Percentiles rank a stretch among this genome's conserved stretches.
Evolutionary conservation across 2,888 invertebrate species (phyloP).

Genomic region (Thysanoteuthis rhombus): DNA sequence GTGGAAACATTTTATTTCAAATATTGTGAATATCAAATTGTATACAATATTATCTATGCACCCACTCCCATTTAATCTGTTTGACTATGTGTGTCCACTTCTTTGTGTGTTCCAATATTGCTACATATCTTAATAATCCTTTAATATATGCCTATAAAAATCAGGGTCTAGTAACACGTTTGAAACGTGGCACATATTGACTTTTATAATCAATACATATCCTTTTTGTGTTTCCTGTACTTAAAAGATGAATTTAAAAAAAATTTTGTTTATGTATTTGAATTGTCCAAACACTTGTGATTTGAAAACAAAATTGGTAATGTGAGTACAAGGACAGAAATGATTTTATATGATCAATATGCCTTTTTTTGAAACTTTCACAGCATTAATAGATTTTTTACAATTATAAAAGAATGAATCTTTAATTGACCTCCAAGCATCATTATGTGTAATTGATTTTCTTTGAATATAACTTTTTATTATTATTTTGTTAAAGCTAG

Average conservation of each 20-base stretch:
- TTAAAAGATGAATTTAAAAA: background rate
- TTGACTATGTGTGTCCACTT: background rate
- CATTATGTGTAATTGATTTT: background rate
- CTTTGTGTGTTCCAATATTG: background rate
- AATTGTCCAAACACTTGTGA: background rate
- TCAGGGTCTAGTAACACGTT: background rate
- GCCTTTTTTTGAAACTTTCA: background rate
- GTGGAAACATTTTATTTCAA: background rate
- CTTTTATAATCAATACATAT: conserved; percentile 1
- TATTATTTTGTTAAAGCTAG: background rate
- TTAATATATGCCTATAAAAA: background rate
- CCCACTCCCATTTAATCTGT: background rate
- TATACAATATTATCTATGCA: background rate
- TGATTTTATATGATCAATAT: background rate
- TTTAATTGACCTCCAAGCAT: too few species aligned
- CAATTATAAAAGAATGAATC: too few species aligned
- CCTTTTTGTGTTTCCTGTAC: background rate
- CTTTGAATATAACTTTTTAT: background rate
- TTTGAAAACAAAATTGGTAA: background rate
- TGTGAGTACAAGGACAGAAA: background rate
- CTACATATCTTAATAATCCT: background rate
- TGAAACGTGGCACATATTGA: background rate
- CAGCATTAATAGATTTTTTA: background rate
- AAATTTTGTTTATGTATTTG: background rate
- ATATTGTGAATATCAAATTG: background rate